Base-by-base conservation (phyloP, 2,113 vertebrate species). In the Cinclus mexicanus region DNA sequence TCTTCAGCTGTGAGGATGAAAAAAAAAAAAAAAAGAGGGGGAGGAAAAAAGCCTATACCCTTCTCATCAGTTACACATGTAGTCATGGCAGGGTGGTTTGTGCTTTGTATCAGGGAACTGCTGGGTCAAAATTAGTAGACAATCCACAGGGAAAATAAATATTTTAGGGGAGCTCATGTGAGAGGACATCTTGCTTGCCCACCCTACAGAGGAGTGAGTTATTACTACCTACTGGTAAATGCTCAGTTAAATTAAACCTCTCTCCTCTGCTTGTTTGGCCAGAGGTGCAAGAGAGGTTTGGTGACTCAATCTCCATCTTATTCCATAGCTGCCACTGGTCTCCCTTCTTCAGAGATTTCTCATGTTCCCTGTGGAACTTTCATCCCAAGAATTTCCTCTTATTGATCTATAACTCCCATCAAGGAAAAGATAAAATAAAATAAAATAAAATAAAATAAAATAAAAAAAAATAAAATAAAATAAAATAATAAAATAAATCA, bases 11-110 rank as follows among this genome's bases (percentile, higher is more conserved):
- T 26, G 42, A 90, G 64, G 14, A 77, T 26, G 1, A 33, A 56
- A 37, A 77, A 77, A 80, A 44, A 31, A 41, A 12, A 3, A 0
- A 1, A 29, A 19, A n/a, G 3, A 13, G 8, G 2, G 5, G 3
- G 7, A 5, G 3, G 19, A 52, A 83, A 87, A 87, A 78, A 72
- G 21, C 49, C 81, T 72, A 33, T 67, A 49, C 12, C 57, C 90
- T 83, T 79, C 84, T 94, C 93, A 95, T 85, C 82, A 87, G 81
- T 87, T 89, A 79, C 91, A 95, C 57, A 92, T 80, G 82, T 37
- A 89, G 74, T 9, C 33, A 72, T 59, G 75, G 87, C 8, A 18
- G 50, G 21, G 46, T 31, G 37, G 50, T 90, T 90, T 91, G 57
- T 76, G 46, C 75, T 85, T 94, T 82, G 14, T 72, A 88, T 90